Evolutionary conservation across 2,113 vertebrate species (phyloP).

Genomic region (Melanerpes formicivorus): DNA sequence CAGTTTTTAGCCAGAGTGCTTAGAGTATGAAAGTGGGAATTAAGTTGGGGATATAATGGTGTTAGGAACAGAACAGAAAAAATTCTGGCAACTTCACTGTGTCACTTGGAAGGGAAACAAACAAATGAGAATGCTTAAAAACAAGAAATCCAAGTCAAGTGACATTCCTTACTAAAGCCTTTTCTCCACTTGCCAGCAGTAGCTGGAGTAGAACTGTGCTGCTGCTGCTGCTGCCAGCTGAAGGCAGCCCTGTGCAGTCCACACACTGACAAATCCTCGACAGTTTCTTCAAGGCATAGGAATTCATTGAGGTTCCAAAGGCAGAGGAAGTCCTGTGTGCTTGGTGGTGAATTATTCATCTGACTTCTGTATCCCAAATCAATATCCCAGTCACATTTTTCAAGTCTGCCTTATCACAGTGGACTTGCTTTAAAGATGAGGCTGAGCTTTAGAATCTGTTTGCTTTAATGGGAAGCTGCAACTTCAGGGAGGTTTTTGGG

Average conservation of each 20-base stretch:
- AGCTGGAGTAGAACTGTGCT: neutral
- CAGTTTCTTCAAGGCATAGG: neutral
- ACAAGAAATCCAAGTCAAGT: neutral
- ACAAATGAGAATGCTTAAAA: rapidly evolving
- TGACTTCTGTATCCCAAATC: neutral
- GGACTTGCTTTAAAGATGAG: neutral
- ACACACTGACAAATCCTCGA: neutral
- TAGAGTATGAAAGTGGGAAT: neutral
- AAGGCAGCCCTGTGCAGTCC: neutral
- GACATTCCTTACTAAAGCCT: neutral
- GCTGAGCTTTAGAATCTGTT: neutral
- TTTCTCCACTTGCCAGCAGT: neutral
- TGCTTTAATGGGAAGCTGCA: neutral
- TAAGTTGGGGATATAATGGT: neutral
- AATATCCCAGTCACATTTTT: neutral
- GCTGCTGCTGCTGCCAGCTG: rapidly evolving
- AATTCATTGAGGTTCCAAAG: neutral
- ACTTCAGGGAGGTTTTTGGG: neutral
- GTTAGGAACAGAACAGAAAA: neutral
- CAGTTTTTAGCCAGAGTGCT: neutral
- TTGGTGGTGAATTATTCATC: neutral
- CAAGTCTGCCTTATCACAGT: neutral
- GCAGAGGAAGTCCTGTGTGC: neutral
- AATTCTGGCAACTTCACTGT: neutral
- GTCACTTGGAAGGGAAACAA: neutral